These are phyloP conservation scores for Ammodytes dubius DNA, from an alignment of 2,113 vertebrate species.

Conservation along the genomic window DNA sequence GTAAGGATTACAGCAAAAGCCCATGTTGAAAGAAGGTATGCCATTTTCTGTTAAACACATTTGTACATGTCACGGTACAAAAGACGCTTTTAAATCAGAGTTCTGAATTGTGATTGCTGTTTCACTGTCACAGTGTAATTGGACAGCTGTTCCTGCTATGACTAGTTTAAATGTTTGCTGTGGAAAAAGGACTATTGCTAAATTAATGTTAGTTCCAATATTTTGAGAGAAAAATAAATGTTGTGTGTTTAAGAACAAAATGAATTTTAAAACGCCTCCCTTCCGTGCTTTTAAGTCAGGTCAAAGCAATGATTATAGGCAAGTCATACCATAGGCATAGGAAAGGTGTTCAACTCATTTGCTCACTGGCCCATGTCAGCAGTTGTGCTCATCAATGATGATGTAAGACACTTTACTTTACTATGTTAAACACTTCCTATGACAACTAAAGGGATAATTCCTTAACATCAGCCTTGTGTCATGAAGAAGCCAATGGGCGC, in stretches of 20 bases:
- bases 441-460: neutral
- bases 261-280: neutral
- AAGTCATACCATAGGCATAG: neutral
- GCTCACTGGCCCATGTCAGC: no score
- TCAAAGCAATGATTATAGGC: neutral
- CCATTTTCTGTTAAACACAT: neutral
- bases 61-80: neutral
- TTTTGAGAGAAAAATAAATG: neutral
- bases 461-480: neutral
- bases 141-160: neutral
- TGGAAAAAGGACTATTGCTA: neutral
- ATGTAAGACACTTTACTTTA: neutral
- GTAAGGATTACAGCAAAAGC: neutral
- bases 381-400: neutral
- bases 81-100: neutral
- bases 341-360: neutral
- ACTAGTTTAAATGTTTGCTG: neutral
- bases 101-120: neutral
- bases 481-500: neutral
- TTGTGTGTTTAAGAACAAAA: neutral
- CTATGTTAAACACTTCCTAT: neutral
- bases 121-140: neutral
- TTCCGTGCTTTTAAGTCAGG: neutral
- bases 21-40: neutral
- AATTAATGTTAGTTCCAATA: neutral